Evolutionary conservation across 2,113 vertebrate species (phyloP).

Genomic region (Motacilla tschutschensis): DNA sequence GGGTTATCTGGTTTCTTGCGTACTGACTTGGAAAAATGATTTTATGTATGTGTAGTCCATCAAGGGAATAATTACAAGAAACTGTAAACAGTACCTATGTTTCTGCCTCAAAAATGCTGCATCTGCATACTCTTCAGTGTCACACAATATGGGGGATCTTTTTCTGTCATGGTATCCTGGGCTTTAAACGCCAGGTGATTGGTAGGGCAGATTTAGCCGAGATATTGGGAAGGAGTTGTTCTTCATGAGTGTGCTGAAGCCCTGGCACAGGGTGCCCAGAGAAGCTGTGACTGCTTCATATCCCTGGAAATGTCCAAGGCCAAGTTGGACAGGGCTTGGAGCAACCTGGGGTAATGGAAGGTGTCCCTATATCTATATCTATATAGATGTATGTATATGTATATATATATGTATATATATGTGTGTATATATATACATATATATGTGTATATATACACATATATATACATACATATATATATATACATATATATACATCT

Average conservation of each 20-base stretch:
- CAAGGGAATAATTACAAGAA: background rate
- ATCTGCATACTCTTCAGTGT: background rate
- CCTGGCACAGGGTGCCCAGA: background rate
- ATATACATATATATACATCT: background rate
- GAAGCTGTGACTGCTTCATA: background rate
- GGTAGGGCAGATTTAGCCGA: background rate
- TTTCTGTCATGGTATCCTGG: background rate
- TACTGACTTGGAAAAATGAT: background rate
- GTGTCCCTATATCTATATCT: too few species aligned
- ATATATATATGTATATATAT: too few species aligned
- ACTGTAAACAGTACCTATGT: background rate
- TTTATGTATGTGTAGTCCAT: background rate
- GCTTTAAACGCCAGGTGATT: background rate
- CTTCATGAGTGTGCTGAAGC: fast-evolving
- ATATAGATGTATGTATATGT: too few species aligned
- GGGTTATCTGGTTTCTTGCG: background rate
- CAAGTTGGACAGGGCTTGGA: background rate
- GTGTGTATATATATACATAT: too few species aligned
- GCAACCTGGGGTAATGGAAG: fast-evolving
- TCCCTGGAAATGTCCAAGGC: background rate
- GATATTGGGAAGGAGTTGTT: background rate
- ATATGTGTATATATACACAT: too few species aligned
- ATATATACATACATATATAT: fast-evolving
- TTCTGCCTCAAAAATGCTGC: background rate
- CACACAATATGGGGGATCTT: fast-evolving